Evolutionary conservation across 2,113 vertebrate species (phyloP).

Genomic region (Leptocoma aspasia): DNA sequence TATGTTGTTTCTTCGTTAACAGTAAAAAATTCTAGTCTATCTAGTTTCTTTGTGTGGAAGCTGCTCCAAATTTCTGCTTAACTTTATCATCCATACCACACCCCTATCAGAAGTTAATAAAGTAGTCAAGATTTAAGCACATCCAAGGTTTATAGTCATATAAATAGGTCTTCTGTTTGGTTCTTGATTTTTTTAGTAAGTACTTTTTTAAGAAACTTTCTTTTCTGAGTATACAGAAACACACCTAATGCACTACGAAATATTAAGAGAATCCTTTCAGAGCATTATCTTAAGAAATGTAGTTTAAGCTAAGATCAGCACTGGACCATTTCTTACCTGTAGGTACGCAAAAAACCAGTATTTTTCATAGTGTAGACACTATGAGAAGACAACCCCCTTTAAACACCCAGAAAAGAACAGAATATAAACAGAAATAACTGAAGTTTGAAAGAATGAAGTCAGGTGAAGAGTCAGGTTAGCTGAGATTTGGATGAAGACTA

Average conservation of each 20-base stretch:
- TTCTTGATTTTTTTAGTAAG: background rate
- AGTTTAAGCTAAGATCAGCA: background rate
- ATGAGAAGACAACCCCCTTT: background rate
- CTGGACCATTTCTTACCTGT: background rate
- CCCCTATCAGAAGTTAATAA: background rate
- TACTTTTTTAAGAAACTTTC: background rate
- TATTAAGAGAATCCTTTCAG: background rate
- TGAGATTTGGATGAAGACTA: background rate
- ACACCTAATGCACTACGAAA: background rate
- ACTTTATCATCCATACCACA: background rate
- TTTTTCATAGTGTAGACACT: background rate
- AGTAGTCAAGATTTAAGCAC: background rate
- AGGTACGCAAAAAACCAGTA: background rate
- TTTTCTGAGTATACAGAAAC: background rate
- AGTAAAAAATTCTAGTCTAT: background rate
- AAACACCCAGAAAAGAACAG: background rate
- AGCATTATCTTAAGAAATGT: background rate
- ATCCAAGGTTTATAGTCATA: background rate
- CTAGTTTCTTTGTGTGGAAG: background rate
- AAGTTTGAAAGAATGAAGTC: background rate
- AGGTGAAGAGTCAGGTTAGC: background rate
- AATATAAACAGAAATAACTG: background rate
- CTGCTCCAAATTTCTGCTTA: background rate
- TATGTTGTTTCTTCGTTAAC: background rate
- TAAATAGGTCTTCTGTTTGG: background rate